Evolutionary conservation across 1,140 invertebrate genomes (phyloP).

Genomic region (Paraescarpia echinospica): DNA sequence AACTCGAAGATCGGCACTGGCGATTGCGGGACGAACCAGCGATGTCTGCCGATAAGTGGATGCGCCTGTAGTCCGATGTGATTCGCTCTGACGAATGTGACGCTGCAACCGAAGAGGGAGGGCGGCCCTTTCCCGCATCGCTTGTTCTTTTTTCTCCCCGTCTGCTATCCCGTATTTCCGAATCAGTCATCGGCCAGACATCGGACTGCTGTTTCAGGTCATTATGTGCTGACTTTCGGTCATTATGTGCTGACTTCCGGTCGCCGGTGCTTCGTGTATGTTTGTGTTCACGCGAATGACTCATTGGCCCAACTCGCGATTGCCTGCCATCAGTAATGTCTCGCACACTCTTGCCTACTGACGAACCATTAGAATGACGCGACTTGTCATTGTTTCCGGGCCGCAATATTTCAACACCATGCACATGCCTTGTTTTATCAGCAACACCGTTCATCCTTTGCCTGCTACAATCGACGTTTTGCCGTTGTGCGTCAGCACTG

Average conservation of each 20-base stretch:
- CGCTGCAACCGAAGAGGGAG: not conserved
- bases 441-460: not conserved
- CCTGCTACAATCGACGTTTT: not conserved
- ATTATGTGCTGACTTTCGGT: no score
- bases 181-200: not conserved
- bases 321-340: not conserved
- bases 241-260: no score
- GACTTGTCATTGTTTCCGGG: no score
- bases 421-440: not conserved
- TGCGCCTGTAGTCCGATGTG: not conserved
- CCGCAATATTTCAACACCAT: not conserved
- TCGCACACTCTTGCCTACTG: not conserved
- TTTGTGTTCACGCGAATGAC: no score
- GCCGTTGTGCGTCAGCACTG: not conserved
- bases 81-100: not conserved
- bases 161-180: not conserved
- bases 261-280: no score
- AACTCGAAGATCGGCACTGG: no score
- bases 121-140: not conserved
- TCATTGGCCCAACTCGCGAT: not conserved
- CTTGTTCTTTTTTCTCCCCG: not conserved
- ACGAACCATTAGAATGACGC: no score
- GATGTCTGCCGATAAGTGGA: not conserved
- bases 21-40: no score
- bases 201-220: not conserved